Percentiles rank a stretch among this genome's conserved stretches.
These are phyloP conservation scores for Leptopilina myrica DNA, from an alignment of 2,888 invertebrate genomes.

Conservation along the genomic window DNA sequence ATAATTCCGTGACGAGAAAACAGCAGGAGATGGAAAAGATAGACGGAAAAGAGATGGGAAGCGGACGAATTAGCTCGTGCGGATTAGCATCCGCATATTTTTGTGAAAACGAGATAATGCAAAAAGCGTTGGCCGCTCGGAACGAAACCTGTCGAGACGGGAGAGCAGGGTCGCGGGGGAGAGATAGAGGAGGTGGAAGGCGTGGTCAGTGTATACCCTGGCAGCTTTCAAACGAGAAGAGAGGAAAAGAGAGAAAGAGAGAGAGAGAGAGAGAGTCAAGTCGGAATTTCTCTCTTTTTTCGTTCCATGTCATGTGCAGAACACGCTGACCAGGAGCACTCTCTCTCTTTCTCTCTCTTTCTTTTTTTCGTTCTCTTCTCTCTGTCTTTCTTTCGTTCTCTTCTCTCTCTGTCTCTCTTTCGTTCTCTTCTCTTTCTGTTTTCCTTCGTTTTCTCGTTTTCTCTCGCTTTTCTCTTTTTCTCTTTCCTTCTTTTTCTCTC, in stretches of 20 bases:
- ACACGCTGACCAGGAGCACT: slow-evolving; percentile 22
- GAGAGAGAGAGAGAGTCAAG: slow-evolving; percentile 68
- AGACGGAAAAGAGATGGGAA: slow-evolving; percentile 36
- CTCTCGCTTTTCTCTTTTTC: no score
- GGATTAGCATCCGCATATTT: slow-evolving; percentile 74
- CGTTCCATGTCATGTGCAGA: slow-evolving; percentile 13
- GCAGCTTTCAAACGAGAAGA: slow-evolving; percentile 70
- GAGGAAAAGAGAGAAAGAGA: slow-evolving; percentile 65
- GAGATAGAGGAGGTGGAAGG: slow-evolving; percentile 59
- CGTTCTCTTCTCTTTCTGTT: no score
- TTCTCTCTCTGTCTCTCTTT: no score
- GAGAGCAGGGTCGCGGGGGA: slow-evolving; percentile 60
- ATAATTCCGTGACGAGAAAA: slow-evolving; percentile 48
- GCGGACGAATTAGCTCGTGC: slow-evolving; percentile 58
- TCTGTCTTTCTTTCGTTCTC: no score
- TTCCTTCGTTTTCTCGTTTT: no score
- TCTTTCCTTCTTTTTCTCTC: no score
- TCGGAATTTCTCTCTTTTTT: slow-evolving; percentile 43
- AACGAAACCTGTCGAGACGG: slow-evolving; percentile 51
- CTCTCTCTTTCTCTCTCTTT: no score
- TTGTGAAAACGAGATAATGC: slow-evolving; percentile 75
- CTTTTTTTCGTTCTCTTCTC: no score
- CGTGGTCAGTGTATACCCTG: slow-evolving; percentile 70
- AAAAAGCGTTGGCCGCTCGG: slow-evolving; percentile 68
- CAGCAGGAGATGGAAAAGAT: slow-evolving; percentile 41